Percentiles rank a stretch among this genome's conserved stretches.
These are phyloP conservation scores for Erpornis zantholeuca DNA, from an alignment of 2,113 vertebrate genomes.

Conservation along the genomic window DNA sequence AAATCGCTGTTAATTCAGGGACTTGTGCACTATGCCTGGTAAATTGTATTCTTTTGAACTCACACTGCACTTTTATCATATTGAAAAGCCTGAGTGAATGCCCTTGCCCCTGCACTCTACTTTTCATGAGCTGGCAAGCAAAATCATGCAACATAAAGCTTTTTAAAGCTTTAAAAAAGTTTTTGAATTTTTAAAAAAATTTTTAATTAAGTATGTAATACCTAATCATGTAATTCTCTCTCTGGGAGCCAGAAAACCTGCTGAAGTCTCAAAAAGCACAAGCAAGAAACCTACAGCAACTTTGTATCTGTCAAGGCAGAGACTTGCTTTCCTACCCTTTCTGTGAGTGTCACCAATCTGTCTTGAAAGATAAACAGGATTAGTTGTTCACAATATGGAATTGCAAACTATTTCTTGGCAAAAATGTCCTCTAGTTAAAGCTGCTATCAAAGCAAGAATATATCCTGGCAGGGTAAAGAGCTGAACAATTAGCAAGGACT, in stretches of 20 bases:
- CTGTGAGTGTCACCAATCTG: neutral
- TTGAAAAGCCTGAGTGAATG: neutral
- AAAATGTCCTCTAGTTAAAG: neutral
- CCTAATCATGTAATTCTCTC: too few species aligned
- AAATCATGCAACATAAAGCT: neutral
- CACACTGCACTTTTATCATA: neutral
- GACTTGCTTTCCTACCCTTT: neutral
- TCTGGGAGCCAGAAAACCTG: neutral
- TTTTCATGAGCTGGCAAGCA: neutral
- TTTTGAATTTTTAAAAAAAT: too few species aligned
- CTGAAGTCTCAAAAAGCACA: neutral
- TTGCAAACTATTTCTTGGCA: neutral
- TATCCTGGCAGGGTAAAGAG: neutral
- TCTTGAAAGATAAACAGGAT: neutral
- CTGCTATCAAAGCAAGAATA: neutral
- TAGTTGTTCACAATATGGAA: neutral
- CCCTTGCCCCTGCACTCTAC: neutral
- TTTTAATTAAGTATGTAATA: neutral
- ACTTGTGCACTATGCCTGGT: neutral
- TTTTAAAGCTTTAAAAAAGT: too few species aligned
- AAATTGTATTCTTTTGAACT: neutral
- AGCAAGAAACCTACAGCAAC: neutral
- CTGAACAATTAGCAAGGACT: neutral
- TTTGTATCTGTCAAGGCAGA: neutral
- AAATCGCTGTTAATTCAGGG: fast-evolving